Conservation (phyloP, 2,797 vertebrate species). For the Luscinia luscinia region DNA sequence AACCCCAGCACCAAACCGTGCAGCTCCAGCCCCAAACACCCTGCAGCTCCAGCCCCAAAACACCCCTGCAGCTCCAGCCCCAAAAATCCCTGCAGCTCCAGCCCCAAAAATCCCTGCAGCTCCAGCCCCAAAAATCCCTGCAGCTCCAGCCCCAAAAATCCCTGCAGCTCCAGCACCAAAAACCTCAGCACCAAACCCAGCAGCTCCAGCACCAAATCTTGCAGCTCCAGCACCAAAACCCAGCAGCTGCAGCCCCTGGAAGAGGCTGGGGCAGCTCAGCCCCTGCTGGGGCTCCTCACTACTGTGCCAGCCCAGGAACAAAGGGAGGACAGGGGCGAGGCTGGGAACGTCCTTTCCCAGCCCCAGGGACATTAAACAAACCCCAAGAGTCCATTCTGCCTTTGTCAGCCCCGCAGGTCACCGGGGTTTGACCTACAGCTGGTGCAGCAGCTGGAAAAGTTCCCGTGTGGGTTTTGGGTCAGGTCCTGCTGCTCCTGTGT, state of each 20-base stretch:
- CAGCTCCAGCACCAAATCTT: too few relatives aligned
- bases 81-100: too few relatives aligned
- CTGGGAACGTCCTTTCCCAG: slow-evolving; percentile 42
- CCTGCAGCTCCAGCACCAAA: too few relatives aligned
- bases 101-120: too few relatives aligned
- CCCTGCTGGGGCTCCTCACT: neutral
- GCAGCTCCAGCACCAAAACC: too few relatives aligned
- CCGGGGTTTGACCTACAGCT: slow-evolving; percentile 21
- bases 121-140: too few relatives aligned
- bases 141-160: too few relatives aligned
- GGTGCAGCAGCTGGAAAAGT: neutral
- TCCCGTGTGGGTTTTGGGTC: neutral
- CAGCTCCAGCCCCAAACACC: too few relatives aligned
- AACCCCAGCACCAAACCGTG: too few relatives aligned
- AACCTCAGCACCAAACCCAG: neutral
- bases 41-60: too few relatives aligned
- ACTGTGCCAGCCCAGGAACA: neutral
- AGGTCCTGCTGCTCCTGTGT: neutral
- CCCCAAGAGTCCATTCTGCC: slow-evolving; percentile 7
- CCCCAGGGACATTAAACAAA: slow-evolving; percentile 60
- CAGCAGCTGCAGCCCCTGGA: neutral
- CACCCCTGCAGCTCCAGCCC: neutral
- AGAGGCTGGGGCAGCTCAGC: neutral
- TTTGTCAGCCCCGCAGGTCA: slow-evolving; percentile 41
- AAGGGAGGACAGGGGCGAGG: neutral